Percentiles rank a stretch among this genome's conserved stretches.
phyloP scores from a whole-genome alignment of 1,140 invertebrate species.

The Drosophila fuyamai region DNA sequence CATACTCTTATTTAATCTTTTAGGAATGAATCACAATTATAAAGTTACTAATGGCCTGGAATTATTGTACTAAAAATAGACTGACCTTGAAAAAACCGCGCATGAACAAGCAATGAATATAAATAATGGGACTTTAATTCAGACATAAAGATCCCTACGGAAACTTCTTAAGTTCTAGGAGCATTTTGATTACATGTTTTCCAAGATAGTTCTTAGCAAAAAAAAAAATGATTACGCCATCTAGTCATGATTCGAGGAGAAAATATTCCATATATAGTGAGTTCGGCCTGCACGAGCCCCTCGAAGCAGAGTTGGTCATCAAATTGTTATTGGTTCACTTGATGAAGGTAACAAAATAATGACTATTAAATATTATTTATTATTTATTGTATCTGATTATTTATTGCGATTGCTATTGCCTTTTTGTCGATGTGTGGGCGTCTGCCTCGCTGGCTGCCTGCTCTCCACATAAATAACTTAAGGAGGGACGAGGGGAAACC shows the following conservation, averaged over 20 bases:
- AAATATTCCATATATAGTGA: constrained; percentile 8
- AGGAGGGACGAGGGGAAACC: constrained; percentile 46
- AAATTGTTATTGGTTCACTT: constrained; percentile 36
- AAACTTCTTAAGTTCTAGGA: background rate
- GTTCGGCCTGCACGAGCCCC: constrained; percentile 23
- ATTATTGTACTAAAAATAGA: constrained; percentile 5
- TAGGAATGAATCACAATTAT: background rate
- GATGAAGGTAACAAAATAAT: constrained; percentile 48
- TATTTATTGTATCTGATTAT: constrained; percentile 45
- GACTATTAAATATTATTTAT: constrained; percentile 57
- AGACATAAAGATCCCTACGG: background rate
- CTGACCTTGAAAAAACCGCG: background rate
- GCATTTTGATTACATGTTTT: constrained; percentile 2
- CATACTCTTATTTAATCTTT: background rate
- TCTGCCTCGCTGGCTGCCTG: constrained; percentile 41
- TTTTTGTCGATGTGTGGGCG: constrained; percentile 56
- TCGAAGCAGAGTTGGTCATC: constrained; percentile 39
- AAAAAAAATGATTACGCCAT: constrained; percentile 21
- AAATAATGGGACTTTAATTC: background rate
- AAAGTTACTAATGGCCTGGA: background rate
- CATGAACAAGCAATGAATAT: background rate
- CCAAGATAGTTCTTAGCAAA: background rate
- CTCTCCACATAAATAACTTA: constrained; percentile 10
- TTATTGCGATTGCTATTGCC: constrained; percentile 26
- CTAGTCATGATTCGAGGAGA: constrained; percentile 3